Evolutionary conservation across 2,797 vertebrate species (phyloP), one percentile per base, ranked within the genome.

Genomic region (Ciconia nigra): DNA sequence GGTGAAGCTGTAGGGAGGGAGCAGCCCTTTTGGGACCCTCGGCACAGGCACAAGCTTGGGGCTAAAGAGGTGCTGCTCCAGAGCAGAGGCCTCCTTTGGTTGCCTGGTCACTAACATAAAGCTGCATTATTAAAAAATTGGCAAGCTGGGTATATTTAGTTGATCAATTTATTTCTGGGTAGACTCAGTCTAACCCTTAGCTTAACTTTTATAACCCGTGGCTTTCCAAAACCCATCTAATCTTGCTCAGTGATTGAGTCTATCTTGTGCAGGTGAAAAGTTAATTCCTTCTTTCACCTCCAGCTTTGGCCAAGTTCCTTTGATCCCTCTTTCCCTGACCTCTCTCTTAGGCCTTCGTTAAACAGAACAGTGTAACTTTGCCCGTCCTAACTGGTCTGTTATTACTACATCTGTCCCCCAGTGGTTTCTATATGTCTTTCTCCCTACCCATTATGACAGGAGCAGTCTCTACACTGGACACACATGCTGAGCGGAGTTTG

Each of bases 261-360:
- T 39, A 10, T 29, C 66, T 81, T 7, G 41, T 46, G 22, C 37
- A 42, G 41, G 8, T 44, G 62, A 3, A 47, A 59, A 86, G 79
- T 91, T 62, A 95, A 88, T 93, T 81, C 89, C 44, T 72, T 81
- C 83, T 77, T 94, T 89, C 54, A 41, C 86, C 62, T 87, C 54
- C 86, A 65, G 49, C 59, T 83, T 73, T 51, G 88, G 13, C 55
- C 59, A 15, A 24, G 33, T 76, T 91, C 88, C 35, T 77, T 58
- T 41, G 52, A 66, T 76, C 42, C 22, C 31, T 51, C 37, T 52
- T 89, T 58, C 33, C 19, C 29, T 84, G 55, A 51, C 61, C 57
- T 66, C 8, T 69, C 54, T 51, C 39, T 39, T 7, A 57, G 44
- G 31, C 39, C 41, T 79, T 61, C 19, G 9, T 37, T 84, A 61